Conservation (phyloP, 2,797 vertebrate genomes). For the Aselliscus stoliczkanus region DNA sequence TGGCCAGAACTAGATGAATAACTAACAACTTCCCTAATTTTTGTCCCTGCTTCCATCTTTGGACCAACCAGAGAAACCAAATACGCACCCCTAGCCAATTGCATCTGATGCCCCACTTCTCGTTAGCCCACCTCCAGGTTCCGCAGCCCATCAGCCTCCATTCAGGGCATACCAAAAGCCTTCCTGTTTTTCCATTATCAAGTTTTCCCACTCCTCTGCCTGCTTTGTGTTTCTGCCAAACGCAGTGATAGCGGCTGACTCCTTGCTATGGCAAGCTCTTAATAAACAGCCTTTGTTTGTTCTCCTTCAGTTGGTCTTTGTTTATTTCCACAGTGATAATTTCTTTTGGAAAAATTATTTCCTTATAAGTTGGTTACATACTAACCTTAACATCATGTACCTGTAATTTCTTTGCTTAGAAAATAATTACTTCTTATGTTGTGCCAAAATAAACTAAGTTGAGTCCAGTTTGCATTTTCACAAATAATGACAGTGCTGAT, state of each 20-base stretch:
- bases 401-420: background rate
- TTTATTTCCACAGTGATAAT: slow-evolving; percentile 2
- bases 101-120: background rate
- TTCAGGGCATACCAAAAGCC: background rate
- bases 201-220: background rate
- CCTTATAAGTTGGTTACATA: slow-evolving; percentile 4
- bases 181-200: background rate
- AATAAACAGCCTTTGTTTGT: background rate
- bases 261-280: background rate
- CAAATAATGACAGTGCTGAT: background rate
- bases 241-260: background rate
- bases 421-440: background rate
- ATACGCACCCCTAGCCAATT: background rate
- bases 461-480: background rate
- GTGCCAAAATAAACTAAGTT: background rate
- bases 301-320: background rate
- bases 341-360: slow-evolving; percentile 29
- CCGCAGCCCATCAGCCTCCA: background rate
- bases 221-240: background rate
- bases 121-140: too few species aligned
- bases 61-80: background rate
- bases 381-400: background rate
- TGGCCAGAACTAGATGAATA: background rate
- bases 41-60: background rate
- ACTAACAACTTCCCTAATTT: background rate